Evolutionary conservation across 2,113 vertebrate genomes (phyloP), one percentile per base, ranked within the genome.

Genomic region (Stictonetta naevosa): DNA sequence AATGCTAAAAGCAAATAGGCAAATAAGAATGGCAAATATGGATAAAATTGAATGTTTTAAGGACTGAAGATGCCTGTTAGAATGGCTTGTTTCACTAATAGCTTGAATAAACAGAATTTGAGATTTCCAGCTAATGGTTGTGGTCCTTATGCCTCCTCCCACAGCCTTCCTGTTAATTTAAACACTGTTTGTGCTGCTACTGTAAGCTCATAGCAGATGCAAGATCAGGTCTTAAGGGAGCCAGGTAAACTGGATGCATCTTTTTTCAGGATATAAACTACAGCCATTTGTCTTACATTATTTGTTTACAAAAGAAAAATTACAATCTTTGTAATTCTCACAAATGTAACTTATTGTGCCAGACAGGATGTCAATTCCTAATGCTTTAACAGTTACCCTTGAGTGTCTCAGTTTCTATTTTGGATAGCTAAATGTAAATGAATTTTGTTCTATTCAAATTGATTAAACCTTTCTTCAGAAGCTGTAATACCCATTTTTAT

Each of bases 381-480:
- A 75, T 60, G 31, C 33, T 83, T 86, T 69, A 76, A 46, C 80
- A 80, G 21, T 21, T 94, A 19, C 31, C 83, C 13, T 90, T 85
- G 34, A 26, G 44, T 64, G 15, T 72, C 22, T 53, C 55, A 69
- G 6, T 72, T 83, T 93, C 72, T 83, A 25, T 71, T 93, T 86
- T 78, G 28, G 73, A 63, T 78, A 29, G 77, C 52, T 77, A 60
- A 78, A 88, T 63, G n/a, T 55, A 83, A 86, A 90, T 59, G 1
- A 77, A 25, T 86, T 74, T 67, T 13, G 6, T 66, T 86, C 25
- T 78, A 10, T 67, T 86, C 31, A 50, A 42, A 81, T 67, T 76
- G 59, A 77, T 93, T 83, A 85, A 93, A 69, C 44, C 50, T 90
- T 91, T 77, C 53, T 77, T 92, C 38, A 90, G 67, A 73, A 36